phyloP scores from a whole-genome alignment of 2,797 vertebrate species.

The Pogonophryne albipinna region DNA sequence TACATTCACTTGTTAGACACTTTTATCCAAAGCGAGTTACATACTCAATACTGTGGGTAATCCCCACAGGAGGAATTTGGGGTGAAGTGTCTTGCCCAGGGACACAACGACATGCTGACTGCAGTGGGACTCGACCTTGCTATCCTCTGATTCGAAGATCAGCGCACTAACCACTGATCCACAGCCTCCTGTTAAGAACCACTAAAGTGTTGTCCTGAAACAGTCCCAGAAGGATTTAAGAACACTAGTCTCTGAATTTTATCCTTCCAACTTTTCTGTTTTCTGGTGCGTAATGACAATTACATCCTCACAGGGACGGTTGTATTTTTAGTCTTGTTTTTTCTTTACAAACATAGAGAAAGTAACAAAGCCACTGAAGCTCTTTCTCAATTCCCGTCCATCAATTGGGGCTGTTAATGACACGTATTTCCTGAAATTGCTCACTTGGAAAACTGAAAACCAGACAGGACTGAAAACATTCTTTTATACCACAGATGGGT shows the following conservation, averaged over 20 bases:
- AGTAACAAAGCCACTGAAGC: constrained; percentile 14
- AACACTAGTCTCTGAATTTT: constrained; percentile 10
- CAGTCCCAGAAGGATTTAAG: constrained; percentile 1
- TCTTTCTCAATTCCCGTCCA: constrained; percentile 20
- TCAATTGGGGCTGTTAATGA: constrained; percentile 53
- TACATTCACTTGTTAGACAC: no score
- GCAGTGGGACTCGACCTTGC: no score
- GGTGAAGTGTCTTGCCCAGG: no score
- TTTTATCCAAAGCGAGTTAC: no score
- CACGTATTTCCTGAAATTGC: constrained; percentile 53
- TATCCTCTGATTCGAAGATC: no score
- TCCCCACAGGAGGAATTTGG: no score
- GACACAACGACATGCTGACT: no score
- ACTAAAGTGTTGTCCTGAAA: background rate
- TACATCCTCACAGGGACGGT: constrained; percentile 17
- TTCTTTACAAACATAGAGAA: constrained; percentile 18
- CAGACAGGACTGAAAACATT: constrained; percentile 71
- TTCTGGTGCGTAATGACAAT: constrained; percentile 22
- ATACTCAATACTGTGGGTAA: no score
- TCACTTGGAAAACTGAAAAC: constrained; percentile 58
- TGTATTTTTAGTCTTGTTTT: constrained; percentile 14
- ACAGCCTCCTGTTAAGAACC: no score
- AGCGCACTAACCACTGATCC: no score
- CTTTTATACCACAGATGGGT: constrained; percentile 62
- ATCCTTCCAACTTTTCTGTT: constrained; percentile 15